phyloP scores from a whole-genome alignment of 1,140 invertebrate species.

The Oreohelix idahoensis region DNA sequence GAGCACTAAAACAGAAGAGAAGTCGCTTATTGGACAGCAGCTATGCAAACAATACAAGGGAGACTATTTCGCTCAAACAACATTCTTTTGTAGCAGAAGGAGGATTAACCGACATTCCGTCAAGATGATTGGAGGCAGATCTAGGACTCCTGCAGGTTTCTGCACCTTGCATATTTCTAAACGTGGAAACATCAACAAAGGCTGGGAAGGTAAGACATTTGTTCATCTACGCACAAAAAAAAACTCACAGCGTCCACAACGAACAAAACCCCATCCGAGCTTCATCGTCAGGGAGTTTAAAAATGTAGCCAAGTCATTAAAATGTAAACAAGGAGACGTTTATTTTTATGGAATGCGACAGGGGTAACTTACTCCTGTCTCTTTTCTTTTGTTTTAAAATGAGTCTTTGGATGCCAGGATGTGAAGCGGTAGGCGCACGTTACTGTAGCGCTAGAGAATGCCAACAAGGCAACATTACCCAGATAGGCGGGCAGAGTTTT shows the following conservation, averaged over 20 bases:
- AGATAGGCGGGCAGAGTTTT: not conserved
- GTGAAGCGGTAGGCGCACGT: not conserved
- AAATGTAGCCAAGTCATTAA: not conserved
- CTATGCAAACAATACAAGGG: not conserved
- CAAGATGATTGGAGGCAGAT: not conserved
- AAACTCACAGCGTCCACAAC: not conserved
- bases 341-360: not conserved
- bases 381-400: constrained; percentile 5
- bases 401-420: not conserved
- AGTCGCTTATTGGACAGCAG: not conserved
- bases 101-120: not conserved
- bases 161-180: too few relatives aligned
- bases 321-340: constrained; percentile 13
- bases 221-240: not conserved
- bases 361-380: not conserved
- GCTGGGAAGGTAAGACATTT: too few relatives aligned
- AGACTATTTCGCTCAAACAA: not conserved
- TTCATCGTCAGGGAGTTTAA: not conserved
- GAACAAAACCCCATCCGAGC: not conserved
- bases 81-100: not conserved
- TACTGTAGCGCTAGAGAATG: not conserved
- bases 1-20: not conserved
- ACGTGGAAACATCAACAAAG: not conserved
- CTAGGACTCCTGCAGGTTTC: too few relatives aligned
- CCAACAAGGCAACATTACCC: not conserved